These are phyloP conservation scores for Arctia plantaginis DNA, from an alignment of 2,888 invertebrate species.

Conservation along the genomic window DNA sequence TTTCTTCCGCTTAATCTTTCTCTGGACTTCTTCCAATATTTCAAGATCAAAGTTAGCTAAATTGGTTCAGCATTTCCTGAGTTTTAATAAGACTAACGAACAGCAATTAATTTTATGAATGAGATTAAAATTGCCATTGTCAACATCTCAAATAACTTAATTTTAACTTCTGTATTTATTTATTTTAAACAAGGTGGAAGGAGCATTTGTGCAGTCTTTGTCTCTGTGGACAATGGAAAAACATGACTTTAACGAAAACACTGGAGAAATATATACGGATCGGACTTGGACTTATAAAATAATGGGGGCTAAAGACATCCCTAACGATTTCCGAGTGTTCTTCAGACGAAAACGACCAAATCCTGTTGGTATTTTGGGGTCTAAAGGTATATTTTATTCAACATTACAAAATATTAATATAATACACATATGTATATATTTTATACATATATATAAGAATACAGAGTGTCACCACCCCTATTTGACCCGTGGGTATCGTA, in stretches of 20 bases:
- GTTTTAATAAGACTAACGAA: no score
- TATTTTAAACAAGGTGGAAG: constrained; percentile 82
- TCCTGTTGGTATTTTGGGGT: constrained; percentile 65
- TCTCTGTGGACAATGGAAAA: constrained; percentile 62
- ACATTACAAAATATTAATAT: no score
- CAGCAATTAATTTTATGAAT: neutral
- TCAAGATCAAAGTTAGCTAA: no score
- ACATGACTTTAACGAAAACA: constrained; percentile 52
- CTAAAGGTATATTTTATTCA: constrained; percentile 56
- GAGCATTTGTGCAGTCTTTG: constrained; percentile 85
- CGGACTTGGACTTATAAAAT: constrained; percentile 67
- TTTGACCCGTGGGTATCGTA: no score
- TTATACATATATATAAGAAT: no score
- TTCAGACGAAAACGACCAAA: constrained; percentile 57
- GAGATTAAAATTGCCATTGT: neutral
- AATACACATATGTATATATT: no score
- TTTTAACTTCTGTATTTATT: neutral
- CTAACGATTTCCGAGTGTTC: constrained; percentile 63
- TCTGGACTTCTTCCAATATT: no score
- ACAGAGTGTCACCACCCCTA: no score
- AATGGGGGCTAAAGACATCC: constrained; percentile 64
- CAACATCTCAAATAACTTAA: neutral
- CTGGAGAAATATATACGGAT: constrained; percentile 61
- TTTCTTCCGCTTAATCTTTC: no score
- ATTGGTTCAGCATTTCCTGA: no score